Conservation (phyloP, 2,888 invertebrate species). For the Ditula angustiorana region DNA sequence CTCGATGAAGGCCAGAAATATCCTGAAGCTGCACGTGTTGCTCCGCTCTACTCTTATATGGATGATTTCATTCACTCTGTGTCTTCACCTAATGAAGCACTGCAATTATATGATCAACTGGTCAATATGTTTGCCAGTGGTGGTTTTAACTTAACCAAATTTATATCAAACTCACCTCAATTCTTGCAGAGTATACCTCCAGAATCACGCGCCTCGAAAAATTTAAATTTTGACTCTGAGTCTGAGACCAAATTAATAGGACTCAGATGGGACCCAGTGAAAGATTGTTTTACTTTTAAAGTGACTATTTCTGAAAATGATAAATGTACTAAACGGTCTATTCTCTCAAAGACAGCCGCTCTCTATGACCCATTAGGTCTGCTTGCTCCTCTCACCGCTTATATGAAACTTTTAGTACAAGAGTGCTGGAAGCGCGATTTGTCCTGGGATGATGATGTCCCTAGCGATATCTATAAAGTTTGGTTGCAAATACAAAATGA, state of each 20-base stretch:
- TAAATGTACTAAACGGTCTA: too few species aligned
- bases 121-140: conserved; percentile 31
- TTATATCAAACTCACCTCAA: conserved; percentile 20
- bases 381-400: too few species aligned
- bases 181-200: conserved; percentile 15
- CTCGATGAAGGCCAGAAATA: neutral
- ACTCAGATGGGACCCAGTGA: conserved; percentile 9
- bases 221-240: conserved; percentile 20
- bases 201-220: neutral
- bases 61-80: conserved; percentile 33
- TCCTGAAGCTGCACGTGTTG: conserved; percentile 12
- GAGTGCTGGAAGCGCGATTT: too few species aligned
- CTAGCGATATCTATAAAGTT: too few species aligned
- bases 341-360: too few species aligned
- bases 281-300: too few species aligned
- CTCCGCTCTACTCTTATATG: conserved; percentile 19
- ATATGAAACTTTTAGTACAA: too few species aligned
- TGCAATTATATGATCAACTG: conserved; percentile 19
- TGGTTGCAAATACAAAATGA: too few species aligned
- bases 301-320: too few species aligned
- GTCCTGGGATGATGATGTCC: too few species aligned
- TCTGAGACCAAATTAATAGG: conserved; percentile 17
- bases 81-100: conserved; percentile 7
- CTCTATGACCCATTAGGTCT: too few species aligned
- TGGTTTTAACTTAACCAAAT: conserved; percentile 35